These are phyloP conservation scores for Drosophila chauvacae DNA, from an alignment of 1,140 invertebrate genomes.

Conservation along the genomic window DNA sequence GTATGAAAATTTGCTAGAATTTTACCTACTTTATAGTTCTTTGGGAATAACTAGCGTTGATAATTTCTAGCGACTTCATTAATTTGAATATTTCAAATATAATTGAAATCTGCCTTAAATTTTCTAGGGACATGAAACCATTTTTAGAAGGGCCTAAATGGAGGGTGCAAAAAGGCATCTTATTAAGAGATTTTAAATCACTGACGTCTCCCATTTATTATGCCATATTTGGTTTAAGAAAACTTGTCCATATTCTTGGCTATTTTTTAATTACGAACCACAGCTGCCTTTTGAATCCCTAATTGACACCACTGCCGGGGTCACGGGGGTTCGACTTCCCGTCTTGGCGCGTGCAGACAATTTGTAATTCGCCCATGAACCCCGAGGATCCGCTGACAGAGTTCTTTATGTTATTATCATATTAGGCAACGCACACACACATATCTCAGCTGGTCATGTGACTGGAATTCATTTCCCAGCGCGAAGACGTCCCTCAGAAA, in stretches of 20 bases:
- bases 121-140: too few species aligned
- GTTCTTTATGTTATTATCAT: conserved; percentile 65
- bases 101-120: too few species aligned
- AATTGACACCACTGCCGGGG: conserved; percentile 14
- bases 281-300: conserved; percentile 11
- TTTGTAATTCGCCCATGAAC: conserved; percentile 69
- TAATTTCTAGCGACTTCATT: too few species aligned
- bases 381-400: conserved; percentile 42
- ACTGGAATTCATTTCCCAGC: conserved; percentile 60
- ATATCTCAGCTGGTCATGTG: conserved; percentile 62
- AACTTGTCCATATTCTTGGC: too few species aligned
- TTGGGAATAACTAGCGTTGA: too few species aligned
- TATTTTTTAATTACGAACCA: neutral
- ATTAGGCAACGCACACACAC: conserved; percentile 46
- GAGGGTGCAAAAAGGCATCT: too few species aligned
- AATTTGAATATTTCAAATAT: neutral
- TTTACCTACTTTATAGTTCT: too few species aligned
- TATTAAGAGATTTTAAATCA: neutral
- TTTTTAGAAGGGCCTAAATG: too few species aligned
- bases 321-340: conserved; percentile 3
- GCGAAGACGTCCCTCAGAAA: conserved; percentile 12
- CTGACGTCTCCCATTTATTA: neutral
- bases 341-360: conserved; percentile 39
- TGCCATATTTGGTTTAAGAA: too few species aligned
- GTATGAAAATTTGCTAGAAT: too few species aligned